A percentile compares a stretch with the other conserved stretches of the same genome.
phyloP scores from a whole-genome alignment of 1,140 invertebrate species.

The Leptinotarsa undecemlineata region DNA sequence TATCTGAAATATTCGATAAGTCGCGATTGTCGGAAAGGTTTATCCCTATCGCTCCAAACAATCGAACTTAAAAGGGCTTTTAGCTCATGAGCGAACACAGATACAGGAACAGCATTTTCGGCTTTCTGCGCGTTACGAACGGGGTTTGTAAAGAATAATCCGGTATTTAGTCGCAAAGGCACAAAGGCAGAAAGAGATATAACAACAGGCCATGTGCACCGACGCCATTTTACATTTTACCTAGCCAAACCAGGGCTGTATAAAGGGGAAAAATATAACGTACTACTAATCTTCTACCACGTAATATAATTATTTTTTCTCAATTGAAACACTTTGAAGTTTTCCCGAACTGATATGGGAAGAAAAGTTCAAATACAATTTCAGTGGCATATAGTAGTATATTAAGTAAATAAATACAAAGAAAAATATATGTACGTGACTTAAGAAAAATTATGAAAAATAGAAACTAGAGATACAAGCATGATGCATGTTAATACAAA shows the following conservation, averaged over 20 bases:
- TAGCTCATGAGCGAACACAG: constrained; percentile 20
- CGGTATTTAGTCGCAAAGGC: constrained; percentile 46
- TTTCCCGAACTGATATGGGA: no score
- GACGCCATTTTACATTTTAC: constrained; percentile 33
- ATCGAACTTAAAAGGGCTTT: constrained; percentile 25
- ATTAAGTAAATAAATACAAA: no score
- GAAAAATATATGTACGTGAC: no score
- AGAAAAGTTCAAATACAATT: no score
- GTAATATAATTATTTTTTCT: no score
- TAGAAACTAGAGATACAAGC: no score
- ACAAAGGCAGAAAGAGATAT: constrained; percentile 42
- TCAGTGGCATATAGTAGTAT: no score
- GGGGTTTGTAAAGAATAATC: constrained; percentile 42
- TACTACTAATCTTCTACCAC: no score
- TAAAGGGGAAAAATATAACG: neutral
- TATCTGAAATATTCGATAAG: neutral
- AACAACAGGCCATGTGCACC: constrained; percentile 33
- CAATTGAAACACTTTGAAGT: no score
- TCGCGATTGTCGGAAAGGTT: neutral
- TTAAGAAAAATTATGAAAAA: no score
- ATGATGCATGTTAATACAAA: no score
- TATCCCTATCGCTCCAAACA: constrained; percentile 29
- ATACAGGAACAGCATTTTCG: constrained; percentile 17
- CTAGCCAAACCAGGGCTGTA: constrained; percentile 2
- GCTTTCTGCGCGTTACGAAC: constrained; percentile 25